phyloP scores from a whole-genome alignment of 2,113 vertebrate genomes.

The Nothobranchius furzeri region DNA sequence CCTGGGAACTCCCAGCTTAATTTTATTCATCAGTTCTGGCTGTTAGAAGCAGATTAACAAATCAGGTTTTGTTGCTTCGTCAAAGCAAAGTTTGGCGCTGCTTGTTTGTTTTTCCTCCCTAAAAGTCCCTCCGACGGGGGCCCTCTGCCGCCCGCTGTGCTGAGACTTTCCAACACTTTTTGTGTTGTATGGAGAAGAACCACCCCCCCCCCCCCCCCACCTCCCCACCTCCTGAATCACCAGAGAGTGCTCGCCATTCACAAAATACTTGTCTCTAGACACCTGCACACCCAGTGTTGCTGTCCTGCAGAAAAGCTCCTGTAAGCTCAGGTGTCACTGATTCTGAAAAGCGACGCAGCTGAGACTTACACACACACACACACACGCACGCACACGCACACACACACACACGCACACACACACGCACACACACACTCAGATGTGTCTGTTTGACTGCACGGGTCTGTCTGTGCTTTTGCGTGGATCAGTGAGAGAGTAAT shows the following conservation, averaged over 20 bases:
- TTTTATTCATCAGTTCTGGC: background rate
- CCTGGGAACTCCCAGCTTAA: background rate
- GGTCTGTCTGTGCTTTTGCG: slow-evolving; percentile 15
- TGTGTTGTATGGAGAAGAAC: slow-evolving; percentile 74
- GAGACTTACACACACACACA: background rate
- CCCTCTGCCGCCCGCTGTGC: slow-evolving; percentile 24
- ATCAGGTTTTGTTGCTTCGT: slow-evolving; percentile 1
- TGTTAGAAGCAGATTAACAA: background rate
- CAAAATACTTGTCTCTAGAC: slow-evolving; percentile 68
- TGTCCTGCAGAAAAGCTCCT: slow-evolving; percentile 64
- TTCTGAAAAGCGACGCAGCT: slow-evolving; percentile 24
- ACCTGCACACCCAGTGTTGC: slow-evolving; percentile 65
- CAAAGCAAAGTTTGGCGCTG: background rate
- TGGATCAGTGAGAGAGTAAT: slow-evolving; percentile 16
- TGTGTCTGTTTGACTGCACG: slow-evolving; percentile 42
- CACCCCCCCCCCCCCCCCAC: slow-evolving; percentile 41
- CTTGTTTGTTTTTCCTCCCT: background rate
- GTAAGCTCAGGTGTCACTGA: slow-evolving; percentile 69
- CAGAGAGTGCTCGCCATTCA: slow-evolving; percentile 39
- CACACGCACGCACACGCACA: slow-evolving; percentile 76
- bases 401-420: slow-evolving; percentile 36
- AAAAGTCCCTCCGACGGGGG: slow-evolving; percentile 35
- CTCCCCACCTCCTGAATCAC: too few relatives aligned
- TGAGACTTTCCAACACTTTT: slow-evolving; percentile 65
- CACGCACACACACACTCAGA: slow-evolving; percentile 38